A percentile compares a stretch with the other conserved stretches of the same genome.
These are phyloP conservation scores for Rhingia campestris DNA, from an alignment of 2,888 invertebrate species.

Conservation along the genomic window DNA sequence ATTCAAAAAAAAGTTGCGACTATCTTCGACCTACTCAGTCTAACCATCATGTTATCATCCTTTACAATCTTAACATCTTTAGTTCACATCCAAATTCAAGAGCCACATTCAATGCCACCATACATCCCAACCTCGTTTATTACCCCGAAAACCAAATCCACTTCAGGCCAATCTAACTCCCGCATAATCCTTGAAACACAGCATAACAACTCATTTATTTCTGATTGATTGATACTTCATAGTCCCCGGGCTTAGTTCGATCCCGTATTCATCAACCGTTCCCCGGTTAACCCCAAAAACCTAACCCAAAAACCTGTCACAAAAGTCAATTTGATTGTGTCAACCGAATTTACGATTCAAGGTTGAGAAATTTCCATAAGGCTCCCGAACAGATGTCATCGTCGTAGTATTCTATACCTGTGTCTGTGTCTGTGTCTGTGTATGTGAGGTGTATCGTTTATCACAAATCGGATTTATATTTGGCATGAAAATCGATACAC, in stretches of 20 bases:
- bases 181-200: too few relatives aligned
- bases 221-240: conserved; percentile 26
- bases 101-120: too few relatives aligned
- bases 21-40: too few relatives aligned
- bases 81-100: too few relatives aligned
- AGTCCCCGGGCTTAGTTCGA: neutral
- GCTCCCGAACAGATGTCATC: conserved; percentile 47
- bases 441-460: conserved; percentile 42
- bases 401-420: conserved; percentile 1
- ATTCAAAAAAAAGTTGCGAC: too few relatives aligned
- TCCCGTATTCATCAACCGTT: neutral
- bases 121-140: too few relatives aligned
- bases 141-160: too few relatives aligned
- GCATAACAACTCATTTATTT: conserved; percentile 3
- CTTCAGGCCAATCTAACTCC: too few relatives aligned
- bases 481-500: conserved; percentile 43
- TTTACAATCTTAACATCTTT: too few relatives aligned
- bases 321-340: conserved; percentile 34
- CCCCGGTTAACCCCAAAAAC: conserved; percentile 30
- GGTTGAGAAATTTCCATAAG: conserved; percentile 40
- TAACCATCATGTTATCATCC: too few relatives aligned
- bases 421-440: conserved; percentile 17
- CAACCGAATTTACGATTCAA: conserved; percentile 29
- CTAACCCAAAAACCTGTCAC: neutral
- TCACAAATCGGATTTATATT: conserved; percentile 61